A percentile compares a stretch with the other conserved stretches of the same genome.
Conservation (phyloP, 2,888 invertebrate genomes). For the Antheraea assamensis region DNA sequence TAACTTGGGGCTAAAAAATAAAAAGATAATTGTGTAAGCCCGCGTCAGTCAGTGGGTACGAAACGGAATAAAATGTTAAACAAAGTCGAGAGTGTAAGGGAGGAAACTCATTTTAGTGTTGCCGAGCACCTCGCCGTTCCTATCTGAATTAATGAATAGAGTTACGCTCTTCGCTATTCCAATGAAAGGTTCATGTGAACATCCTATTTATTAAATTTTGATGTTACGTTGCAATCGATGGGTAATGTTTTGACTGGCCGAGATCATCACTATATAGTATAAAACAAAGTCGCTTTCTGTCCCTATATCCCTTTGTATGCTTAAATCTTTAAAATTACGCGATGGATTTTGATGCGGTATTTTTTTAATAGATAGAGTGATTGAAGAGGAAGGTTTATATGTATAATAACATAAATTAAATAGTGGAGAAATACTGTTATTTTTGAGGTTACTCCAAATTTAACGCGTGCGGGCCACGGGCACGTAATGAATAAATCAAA, state of each 20-base stretch:
- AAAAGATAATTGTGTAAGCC: slow-evolving; percentile 44
- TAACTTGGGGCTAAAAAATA: slow-evolving; percentile 36
- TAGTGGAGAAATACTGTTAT: no score
- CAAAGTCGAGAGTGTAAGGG: slow-evolving; percentile 34
- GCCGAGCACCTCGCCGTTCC: slow-evolving; percentile 12
- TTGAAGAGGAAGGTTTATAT: no score
- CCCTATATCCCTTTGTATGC: no score
- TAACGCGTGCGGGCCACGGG: no score
- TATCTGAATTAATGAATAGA: slow-evolving; percentile 19
- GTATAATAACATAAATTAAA: no score
- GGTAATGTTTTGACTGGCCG: background rate
- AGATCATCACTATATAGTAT: no score
- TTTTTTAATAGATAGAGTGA: no score
- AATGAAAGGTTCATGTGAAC: slow-evolving; percentile 5
- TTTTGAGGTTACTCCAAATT: no score
- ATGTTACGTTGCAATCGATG: background rate
- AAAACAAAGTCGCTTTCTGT: no score
- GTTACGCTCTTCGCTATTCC: background rate
- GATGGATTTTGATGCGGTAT: no score
- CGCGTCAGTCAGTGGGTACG: slow-evolving; percentile 35
- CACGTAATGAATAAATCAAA: no score
- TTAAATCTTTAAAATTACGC: no score
- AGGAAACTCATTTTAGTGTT: slow-evolving; percentile 25
- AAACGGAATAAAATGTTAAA: slow-evolving; percentile 52
- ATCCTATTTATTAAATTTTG: background rate